phyloP scores from a whole-genome alignment of 2,888 invertebrate genomes.

The Drosophila neotestacea region DNA sequence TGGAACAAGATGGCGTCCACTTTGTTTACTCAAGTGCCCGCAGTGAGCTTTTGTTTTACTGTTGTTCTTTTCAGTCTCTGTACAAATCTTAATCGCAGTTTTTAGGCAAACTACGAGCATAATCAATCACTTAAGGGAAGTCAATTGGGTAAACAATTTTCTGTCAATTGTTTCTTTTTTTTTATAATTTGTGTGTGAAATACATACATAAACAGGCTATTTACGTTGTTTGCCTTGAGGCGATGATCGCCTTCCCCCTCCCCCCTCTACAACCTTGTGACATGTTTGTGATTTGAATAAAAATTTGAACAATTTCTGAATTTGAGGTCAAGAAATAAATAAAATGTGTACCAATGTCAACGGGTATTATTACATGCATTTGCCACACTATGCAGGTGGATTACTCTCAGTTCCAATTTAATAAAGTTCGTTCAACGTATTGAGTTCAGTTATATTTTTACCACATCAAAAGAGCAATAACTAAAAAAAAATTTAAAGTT shows the following conservation, averaged over 20 bases:
- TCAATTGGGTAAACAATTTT: conserved; percentile 17
- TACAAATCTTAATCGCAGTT: conserved; percentile 18
- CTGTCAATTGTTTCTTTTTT: conserved; percentile 1
- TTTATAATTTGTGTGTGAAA: conserved; percentile 9
- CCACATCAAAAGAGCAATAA: conserved; percentile 43
- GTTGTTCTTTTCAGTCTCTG: conserved; percentile 18
- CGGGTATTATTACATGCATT: conserved; percentile 26
- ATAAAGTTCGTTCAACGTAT: conserved; percentile 73
- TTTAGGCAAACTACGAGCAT: conserved; percentile 9
- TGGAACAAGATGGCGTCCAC: conserved; percentile 59
- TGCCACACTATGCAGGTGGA: conserved; percentile 33
- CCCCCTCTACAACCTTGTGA: conserved; percentile 42
- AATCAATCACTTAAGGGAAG: conserved; percentile 38
- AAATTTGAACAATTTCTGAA: conserved; percentile 50
- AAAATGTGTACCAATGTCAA: conserved; percentile 62
- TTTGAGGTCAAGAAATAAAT: conserved; percentile 47
- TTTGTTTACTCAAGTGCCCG: conserved; percentile 58
- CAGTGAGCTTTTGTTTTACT: conserved; percentile 34
- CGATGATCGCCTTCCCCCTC: conserved; percentile 17
- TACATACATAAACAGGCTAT: conserved; percentile 38
- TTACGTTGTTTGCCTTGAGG: conserved; percentile 62
- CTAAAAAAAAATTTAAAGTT: too few relatives aligned
- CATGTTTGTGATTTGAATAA: conserved; percentile 62
- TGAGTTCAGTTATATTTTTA: conserved; percentile 38
- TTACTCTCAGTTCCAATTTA: conserved; percentile 14